Evolutionary conservation across 2,888 invertebrate species (phyloP).

Genomic region (Apoda limacodes): DNA sequence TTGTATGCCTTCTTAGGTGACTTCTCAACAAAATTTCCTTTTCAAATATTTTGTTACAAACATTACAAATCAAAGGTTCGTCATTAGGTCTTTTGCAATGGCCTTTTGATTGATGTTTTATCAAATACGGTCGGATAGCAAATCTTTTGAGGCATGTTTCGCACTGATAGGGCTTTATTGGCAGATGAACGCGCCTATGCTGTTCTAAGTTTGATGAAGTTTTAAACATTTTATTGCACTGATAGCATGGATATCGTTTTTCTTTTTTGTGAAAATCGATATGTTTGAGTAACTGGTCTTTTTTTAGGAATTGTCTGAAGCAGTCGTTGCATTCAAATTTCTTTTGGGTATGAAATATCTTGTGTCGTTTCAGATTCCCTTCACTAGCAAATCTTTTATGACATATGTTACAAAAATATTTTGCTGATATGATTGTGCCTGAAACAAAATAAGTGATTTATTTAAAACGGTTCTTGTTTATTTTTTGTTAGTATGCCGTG

Average conservation of each 20-base stretch:
- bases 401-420: conserved; percentile 23
- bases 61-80: conserved; percentile 20
- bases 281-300: conserved; percentile 16
- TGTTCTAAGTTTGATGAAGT: conserved; percentile 30
- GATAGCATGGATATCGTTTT: conserved; percentile 23
- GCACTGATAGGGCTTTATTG: conserved; percentile 25
- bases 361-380: conserved; percentile 20
- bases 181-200: conserved; percentile 27
- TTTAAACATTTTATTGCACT: conserved; percentile 31
- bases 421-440: no score
- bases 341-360: conserved; percentile 18
- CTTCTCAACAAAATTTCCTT: conserved; percentile 24
- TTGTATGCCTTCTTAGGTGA: conserved; percentile 24
- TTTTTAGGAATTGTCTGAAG: conserved; percentile 28
- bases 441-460: not conserved
- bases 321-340: conserved; percentile 38
- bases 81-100: conserved; percentile 16
- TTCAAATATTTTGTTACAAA: conserved; percentile 26
- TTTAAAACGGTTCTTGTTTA: no score
- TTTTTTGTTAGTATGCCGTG: no score
- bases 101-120: conserved; percentile 20
- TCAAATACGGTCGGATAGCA: conserved; percentile 23
- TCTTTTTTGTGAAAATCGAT: conserved; percentile 20
- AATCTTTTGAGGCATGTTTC: conserved; percentile 23
- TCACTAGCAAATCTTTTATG: conserved; percentile 20